Conservation (phyloP, 2,797 vertebrate genomes). For the Coilia nasus region DNA sequence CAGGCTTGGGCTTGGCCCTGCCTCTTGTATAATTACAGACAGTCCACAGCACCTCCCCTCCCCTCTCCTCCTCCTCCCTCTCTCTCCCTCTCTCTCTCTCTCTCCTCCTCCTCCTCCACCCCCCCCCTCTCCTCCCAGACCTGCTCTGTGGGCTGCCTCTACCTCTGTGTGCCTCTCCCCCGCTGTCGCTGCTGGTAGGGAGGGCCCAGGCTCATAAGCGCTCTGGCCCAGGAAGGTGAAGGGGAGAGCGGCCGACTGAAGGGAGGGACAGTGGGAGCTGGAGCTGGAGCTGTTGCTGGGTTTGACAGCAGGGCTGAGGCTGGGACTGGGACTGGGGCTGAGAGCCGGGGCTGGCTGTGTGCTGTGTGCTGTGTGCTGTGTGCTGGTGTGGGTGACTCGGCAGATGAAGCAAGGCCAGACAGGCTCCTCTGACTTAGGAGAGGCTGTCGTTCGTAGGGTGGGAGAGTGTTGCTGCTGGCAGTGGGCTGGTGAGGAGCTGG, state of each 20-base stretch:
- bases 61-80: neutral
- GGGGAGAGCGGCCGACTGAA: neutral
- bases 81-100: neutral
- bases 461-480: neutral
- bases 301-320: too few species aligned
- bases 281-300: neutral
- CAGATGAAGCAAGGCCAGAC: neutral
- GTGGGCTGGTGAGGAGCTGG: neutral
- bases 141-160: neutral
- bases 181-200: neutral
- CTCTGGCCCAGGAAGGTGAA: neutral
- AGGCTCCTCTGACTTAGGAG: neutral
- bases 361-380: too few species aligned
- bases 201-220: neutral
- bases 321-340: too few species aligned
- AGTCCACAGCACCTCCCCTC: neutral
- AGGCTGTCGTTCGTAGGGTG: neutral
- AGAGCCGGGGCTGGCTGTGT: too few species aligned
- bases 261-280: neutral
- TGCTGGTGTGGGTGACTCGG: neutral
- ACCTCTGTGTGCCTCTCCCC: neutral
- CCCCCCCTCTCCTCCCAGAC: neutral
- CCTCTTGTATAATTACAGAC: conserved; percentile 21
- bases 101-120: neutral
- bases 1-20: conserved; percentile 11